Percentiles rank a stretch among this genome's conserved stretches.
Conservation (phyloP, 1,140 invertebrate species). For the Hylaeus volcanicus region DNA sequence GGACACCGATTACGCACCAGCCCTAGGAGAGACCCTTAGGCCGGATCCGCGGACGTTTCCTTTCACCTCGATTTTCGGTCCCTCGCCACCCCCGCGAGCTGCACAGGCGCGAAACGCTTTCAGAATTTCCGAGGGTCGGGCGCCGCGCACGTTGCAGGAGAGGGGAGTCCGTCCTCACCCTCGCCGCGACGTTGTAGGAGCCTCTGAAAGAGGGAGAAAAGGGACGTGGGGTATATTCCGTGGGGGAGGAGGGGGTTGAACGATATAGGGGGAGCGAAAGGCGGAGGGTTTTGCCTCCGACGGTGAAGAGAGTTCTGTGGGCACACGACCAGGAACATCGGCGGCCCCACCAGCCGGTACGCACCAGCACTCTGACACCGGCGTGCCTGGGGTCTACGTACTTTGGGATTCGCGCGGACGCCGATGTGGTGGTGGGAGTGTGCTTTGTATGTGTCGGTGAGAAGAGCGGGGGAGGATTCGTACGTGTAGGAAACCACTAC, state of each 20-base stretch:
- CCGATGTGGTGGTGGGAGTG: conserved; percentile 1
- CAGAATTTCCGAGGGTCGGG: conserved; percentile 65
- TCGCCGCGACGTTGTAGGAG: neutral
- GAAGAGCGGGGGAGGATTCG: too few species aligned
- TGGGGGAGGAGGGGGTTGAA: conserved; percentile 7
- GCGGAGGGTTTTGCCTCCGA: conserved; percentile 14
- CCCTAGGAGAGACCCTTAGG: conserved; percentile 73
- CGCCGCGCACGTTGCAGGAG: conserved; percentile 54
- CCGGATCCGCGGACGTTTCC: conserved; percentile 71
- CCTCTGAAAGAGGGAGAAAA: conserved; percentile 50
- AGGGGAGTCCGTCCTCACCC: conserved; percentile 12
- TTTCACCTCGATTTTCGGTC: conserved; percentile 70
- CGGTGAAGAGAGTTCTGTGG: conserved; percentile 1
- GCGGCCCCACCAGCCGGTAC: conserved; percentile 34
- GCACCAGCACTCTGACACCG: conserved; percentile 19
- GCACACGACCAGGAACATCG: conserved; percentile 14
- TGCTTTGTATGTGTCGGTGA: neutral
- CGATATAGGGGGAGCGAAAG: conserved; percentile 22
- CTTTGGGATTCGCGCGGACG: conserved; percentile 18
- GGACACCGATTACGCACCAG: conserved; percentile 60
- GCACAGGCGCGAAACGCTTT: conserved; percentile 72
- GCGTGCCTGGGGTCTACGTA: conserved; percentile 17
- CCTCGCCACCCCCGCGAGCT: conserved; percentile 64
- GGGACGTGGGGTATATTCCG: conserved; percentile 32
- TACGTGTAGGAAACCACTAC: neutral